Base-by-base conservation (phyloP, 2,888 invertebrate species). In the Dysmachus trigonus region DNA sequence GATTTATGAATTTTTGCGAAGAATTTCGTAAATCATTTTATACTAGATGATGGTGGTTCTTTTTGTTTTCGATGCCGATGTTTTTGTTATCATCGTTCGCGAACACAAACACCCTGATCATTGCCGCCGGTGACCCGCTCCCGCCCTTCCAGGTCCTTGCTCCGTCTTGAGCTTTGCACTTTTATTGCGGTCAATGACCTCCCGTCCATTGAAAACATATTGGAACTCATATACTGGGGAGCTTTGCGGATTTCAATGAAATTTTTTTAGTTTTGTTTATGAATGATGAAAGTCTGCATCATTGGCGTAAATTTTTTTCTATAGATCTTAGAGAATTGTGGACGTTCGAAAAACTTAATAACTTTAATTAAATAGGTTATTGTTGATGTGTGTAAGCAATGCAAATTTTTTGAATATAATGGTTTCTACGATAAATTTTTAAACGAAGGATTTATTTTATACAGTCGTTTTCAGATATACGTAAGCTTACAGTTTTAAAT, bases 111-210 rank as follows among this genome's bases (percentile, higher is more conserved):
- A 22, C 27, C 62, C n/a, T n/a, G n/a, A n/a, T n/a, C 47, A 47
- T 15, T n/a, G n/a, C 6, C 47, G 2, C 38, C 38, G 13, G 38
- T 3, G 47, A n/a, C 47, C 47, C 22, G 27, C 53, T 53, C 53
- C 22, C 22, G 22, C 62, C 62, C 62, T 27, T 2, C n/a, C n/a
- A 62, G 62, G 62, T 62, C 62, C 62, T 62, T 62, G 62, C 62
- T 62, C 62, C 62, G 62, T 22, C 79, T 79, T 47, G n/a, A 79
- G 79, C 47, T 79, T 51, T 79, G 79, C 79, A 79, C 22, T 79
- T 27, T 51, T 38, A 38, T 62, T 47, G 27, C 79, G 79, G 79
- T 79, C 31, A 79, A 30, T 27, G 47, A 79, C 79, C 79, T 47
- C 27, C 15, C 51, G 27, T 30, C 79, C 51, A 51, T 51, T 51